Evolutionary conservation across 2,797 vertebrate genomes (phyloP).

Genomic region (Rhynchotus rufescens): DNA sequence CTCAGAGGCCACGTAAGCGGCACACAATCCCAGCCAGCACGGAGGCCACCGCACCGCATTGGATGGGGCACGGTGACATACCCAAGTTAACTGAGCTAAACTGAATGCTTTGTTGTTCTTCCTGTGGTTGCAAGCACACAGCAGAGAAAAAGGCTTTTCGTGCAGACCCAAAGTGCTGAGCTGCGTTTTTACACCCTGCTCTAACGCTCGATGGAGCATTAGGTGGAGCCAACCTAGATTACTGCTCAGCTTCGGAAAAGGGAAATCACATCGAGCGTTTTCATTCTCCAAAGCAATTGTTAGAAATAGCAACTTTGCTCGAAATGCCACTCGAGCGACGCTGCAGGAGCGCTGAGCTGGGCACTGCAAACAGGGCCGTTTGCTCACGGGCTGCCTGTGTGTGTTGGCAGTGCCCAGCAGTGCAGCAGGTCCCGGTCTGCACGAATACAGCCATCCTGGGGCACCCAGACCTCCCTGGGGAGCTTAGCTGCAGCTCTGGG

Average conservation of each 20-base stretch:
- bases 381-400: background rate
- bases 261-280: background rate
- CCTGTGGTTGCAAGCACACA: background rate
- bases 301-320: background rate
- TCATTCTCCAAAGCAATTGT: background rate
- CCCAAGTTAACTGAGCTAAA: background rate
- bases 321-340: background rate
- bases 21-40: background rate
- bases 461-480: background rate
- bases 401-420: background rate
- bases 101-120: background rate
- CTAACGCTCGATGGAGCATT: background rate
- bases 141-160: background rate
- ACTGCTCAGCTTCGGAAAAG: background rate
- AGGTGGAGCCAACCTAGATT: background rate
- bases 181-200: background rate
- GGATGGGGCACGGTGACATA: background rate
- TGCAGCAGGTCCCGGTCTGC: background rate
- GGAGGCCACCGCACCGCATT: background rate
- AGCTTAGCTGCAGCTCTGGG: background rate
- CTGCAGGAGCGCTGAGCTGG: background rate
- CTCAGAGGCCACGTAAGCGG: rapidly evolving
- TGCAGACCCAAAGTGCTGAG: background rate
- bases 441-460: no score
- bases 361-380: rapidly evolving